Evolutionary conservation across 1,140 invertebrate genomes (phyloP).

Genomic region (Drosophila fuyamai): DNA sequence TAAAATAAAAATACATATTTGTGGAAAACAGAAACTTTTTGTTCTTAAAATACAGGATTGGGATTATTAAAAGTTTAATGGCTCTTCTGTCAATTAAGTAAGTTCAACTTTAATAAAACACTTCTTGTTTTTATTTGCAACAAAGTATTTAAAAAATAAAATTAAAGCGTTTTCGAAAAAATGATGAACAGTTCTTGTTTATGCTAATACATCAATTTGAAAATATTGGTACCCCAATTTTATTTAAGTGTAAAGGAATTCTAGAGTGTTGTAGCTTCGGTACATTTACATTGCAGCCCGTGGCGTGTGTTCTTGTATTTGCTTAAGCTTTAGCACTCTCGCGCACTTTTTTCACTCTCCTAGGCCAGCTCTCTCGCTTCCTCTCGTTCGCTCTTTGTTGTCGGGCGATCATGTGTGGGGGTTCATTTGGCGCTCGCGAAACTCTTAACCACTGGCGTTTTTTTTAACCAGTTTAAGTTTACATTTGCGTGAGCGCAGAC

Average conservation of each 20-base stretch:
- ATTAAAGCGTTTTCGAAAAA: too few species aligned
- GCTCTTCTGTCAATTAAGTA: too few species aligned
- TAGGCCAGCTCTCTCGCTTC: constrained; percentile 5
- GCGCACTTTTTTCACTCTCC: constrained; percentile 17
- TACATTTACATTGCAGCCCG: constrained; percentile 42
- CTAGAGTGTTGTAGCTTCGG: constrained; percentile 58
- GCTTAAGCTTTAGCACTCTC: constrained; percentile 66
- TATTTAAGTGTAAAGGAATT: constrained; percentile 5
- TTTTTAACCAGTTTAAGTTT: constrained; percentile 65
- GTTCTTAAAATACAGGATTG: too few species aligned
- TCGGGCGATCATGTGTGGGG: constrained; percentile 56
- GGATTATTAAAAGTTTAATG: too few species aligned
- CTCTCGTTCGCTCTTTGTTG: constrained; percentile 1
- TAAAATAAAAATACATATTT: too few species aligned
- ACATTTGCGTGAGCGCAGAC: constrained; percentile 70
- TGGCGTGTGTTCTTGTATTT: constrained; percentile 53
- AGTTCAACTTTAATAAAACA: too few species aligned
- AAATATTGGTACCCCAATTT: neutral
- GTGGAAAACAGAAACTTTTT: too few species aligned
- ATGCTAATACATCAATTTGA: too few species aligned
- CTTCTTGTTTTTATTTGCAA: too few species aligned
- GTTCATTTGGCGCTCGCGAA: constrained; percentile 47
- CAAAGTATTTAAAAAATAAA: too few species aligned
- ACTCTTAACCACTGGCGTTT: constrained; percentile 67
- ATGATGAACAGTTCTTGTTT: too few species aligned